Base-by-base conservation (phyloP, 1,140 invertebrate species). In the Eumeta japonica region DNA sequence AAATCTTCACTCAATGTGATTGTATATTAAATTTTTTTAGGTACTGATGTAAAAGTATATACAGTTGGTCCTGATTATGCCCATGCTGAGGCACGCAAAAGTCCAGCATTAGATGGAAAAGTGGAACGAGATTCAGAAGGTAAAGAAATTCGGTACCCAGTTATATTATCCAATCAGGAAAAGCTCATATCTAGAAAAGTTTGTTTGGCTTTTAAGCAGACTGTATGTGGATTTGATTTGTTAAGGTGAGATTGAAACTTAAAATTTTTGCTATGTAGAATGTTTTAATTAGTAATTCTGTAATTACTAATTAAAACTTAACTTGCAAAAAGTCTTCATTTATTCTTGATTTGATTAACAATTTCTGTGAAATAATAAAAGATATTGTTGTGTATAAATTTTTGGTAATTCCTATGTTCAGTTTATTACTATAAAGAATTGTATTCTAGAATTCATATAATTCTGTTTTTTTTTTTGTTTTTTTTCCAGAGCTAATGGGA, bases 111-210 rank as follows among this genome's bases (percentile, higher is more conserved):
- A 1, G 93, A 97, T 70, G 97, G 97, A 0, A 99, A 99, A 78
- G 97, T 99, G 3, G 97, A 99, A 75, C 73, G 97, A 31, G 97
- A 99, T 62, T 89, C 92, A 19, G 94, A 98, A 62, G 97, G 97
- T 16, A 98, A 98, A 64, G 97, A 99, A 81, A 94, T 99, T 40
- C 81, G 97, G 15, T 99, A 98, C 77, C 97, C 97, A 0, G 95
- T 99, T 0, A 97, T 99, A 58, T 73, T 99, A 15, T 95, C 89
- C 56, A 96, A 98, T 62, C 88, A 87, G 16, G 97, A 99, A 76
- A 99, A 99, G 76, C 77, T 98, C n/a, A 98, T 99, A 50, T 98
- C 97, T 2, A 81, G 96, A 41, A 97, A 97, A 80, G 95, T 99
- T 5, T 98, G 94, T 60, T 73, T 96, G 28, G 95, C 96, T 9